phyloP scores from a whole-genome alignment of 37 sponge, comb jelly and placozoan species.

The Haliclona indistincta region DNA sequence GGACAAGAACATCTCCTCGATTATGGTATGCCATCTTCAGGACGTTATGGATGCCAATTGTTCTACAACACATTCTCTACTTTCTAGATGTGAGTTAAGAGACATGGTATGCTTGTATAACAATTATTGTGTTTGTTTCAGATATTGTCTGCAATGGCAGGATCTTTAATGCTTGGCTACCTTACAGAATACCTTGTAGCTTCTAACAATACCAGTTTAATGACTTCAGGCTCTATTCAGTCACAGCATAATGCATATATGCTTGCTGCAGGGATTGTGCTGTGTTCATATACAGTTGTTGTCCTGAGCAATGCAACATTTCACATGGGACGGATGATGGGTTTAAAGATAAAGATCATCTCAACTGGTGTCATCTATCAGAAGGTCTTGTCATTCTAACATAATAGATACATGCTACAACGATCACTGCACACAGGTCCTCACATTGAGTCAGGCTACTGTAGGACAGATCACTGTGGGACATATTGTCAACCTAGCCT shows the following conservation, averaged over 20 bases:
- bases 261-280: constrained; percentile 21
- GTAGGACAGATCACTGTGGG: constrained; percentile 55
- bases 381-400: constrained; percentile 23
- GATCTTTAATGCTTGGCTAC: constrained; percentile 8
- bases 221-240: not conserved
- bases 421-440: constrained; percentile 23
- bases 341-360: constrained; percentile 45
- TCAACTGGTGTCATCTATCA: constrained; percentile 52
- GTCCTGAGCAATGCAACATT: constrained; percentile 31
- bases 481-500: constrained; percentile 71
- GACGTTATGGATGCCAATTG: no score
- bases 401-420: not conserved
- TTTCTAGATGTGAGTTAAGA: no score
- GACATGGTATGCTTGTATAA: no score
- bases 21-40: no score
- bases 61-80: no score
- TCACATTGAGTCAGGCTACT: constrained; percentile 50
- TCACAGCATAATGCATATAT: not conserved
- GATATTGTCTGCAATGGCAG: no score
- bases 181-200: constrained; percentile 2
- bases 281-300: constrained; percentile 1
- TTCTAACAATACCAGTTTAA: not conserved
- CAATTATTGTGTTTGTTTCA: no score
- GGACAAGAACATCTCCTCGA: no score
- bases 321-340: constrained; percentile 30